A percentile compares a stretch with the other conserved stretches of the same genome.
These are phyloP conservation scores for Orycteropus afer DNA, from an alignment of 2,113 vertebrate species.

Conservation along the genomic window DNA sequence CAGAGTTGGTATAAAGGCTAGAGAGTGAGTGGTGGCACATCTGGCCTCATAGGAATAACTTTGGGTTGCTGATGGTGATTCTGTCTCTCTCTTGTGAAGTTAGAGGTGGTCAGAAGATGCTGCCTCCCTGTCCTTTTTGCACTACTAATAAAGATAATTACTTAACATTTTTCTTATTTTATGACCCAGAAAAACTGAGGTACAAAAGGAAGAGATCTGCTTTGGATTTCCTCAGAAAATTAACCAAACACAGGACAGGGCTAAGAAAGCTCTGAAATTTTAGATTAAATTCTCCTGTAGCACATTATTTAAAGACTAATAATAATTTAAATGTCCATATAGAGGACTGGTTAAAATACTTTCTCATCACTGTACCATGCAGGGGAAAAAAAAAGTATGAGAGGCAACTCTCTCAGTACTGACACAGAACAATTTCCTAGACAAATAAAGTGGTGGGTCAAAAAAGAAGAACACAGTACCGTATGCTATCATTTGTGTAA, in stretches of 20 bases:
- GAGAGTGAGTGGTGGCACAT: too few relatives aligned
- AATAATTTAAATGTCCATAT: neutral
- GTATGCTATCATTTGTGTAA: neutral
- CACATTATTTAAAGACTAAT: neutral
- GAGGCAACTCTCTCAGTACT: neutral
- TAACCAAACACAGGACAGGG: neutral
- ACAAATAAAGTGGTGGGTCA: neutral
- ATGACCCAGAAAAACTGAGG: constrained; percentile 33
- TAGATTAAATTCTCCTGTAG: neutral
- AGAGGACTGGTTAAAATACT: constrained; percentile 20
- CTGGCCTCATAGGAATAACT: too few relatives aligned
- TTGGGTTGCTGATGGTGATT: too few relatives aligned
- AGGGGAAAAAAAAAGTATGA: neutral
- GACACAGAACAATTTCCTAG: neutral
- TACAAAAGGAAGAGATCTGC: constrained; percentile 17
- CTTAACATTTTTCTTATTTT: constrained; percentile 43
- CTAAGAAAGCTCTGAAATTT: neutral
- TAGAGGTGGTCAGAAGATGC: too few relatives aligned
- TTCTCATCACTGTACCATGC: neutral
- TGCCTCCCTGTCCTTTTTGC: too few relatives aligned
- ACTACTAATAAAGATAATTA: constrained; percentile 29
- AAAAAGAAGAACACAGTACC: neutral
- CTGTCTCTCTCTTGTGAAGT: too few relatives aligned
- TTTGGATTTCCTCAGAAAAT: constrained; percentile 32
- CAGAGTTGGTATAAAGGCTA: too few relatives aligned